Conservation (phyloP, 1,140 invertebrate genomes). For the Aphis gossypii region DNA sequence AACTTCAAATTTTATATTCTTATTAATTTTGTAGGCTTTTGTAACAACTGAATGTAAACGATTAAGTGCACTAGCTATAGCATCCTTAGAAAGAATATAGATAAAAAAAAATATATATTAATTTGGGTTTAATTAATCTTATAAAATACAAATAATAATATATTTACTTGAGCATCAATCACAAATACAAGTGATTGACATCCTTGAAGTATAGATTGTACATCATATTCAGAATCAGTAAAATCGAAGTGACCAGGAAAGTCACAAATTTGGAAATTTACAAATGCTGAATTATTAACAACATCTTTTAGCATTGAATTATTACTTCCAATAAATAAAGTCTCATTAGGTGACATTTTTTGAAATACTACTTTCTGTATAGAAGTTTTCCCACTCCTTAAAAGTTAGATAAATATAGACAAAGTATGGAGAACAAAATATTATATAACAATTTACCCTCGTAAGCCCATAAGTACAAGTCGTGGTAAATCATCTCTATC, state of each 20-base stretch:
- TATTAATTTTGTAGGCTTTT: slow-evolving; percentile 95
- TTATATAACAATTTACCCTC: slow-evolving; percentile 71
- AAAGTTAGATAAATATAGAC: slow-evolving; percentile 61
- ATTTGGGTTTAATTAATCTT: neutral
- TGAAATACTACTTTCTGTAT: slow-evolving; percentile 99
- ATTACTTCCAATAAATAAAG: slow-evolving; percentile 97
- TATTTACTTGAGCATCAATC: slow-evolving; percentile 92
- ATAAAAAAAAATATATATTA: neutral
- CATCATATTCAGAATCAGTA: slow-evolving; percentile 95
- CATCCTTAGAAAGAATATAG: slow-evolving; percentile 72
- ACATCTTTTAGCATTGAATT: slow-evolving; percentile 99
- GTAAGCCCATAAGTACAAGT: slow-evolving; percentile 93
- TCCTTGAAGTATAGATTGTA: slow-evolving; percentile 92
- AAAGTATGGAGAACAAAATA: neutral
- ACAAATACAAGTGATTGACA: slow-evolving; percentile 98
- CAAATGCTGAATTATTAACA: slow-evolving; percentile 96
- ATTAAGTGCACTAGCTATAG: slow-evolving; percentile 94
- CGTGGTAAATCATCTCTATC: slow-evolving; percentile 76
- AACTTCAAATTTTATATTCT: slow-evolving; percentile 96
- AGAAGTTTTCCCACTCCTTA: slow-evolving; percentile 98
- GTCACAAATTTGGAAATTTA: slow-evolving; percentile 99
- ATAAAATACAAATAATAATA: slow-evolving; percentile 5
- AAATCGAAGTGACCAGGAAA: slow-evolving; percentile 99
- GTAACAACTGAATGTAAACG: slow-evolving; percentile 92
- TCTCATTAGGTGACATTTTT: slow-evolving; percentile 99